Evolutionary conservation across 2,888 invertebrate species (phyloP), one percentile per base, ranked within the genome.

Genomic region (Tetragnatha montana): DNA sequence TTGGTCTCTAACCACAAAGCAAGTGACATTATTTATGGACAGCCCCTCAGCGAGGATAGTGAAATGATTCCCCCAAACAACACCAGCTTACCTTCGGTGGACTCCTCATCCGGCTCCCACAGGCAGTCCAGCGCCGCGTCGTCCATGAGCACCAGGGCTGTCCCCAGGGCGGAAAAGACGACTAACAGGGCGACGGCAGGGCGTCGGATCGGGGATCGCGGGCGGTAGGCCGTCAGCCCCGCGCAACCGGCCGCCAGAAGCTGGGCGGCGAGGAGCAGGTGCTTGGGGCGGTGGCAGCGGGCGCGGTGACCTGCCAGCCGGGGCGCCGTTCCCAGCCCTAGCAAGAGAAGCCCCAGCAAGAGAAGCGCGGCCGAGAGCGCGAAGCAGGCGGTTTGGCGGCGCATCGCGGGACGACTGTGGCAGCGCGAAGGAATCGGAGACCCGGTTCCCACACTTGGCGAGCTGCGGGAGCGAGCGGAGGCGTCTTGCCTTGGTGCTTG

Each of bases 341-440:
- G 0, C 22, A 81, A 85, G 1, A 86, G 12, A 21, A 89, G 71
- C 22, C 89, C 89, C 50, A 89, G 47, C 14, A 89, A 22, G 6
- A 89, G 47, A 8, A 89, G 68, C 60, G 86, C 81, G 8, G 86
- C 17, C 0, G 89, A 85, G 12, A 86, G 21, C 6, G 49, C 89
- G 35, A 89, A 73, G 47, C 89, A 89, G 19, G 78, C 76, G 68
- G 85, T 89, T 49, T 89, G 89, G 10, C 89, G 71, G 1, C 81
- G 69, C 35, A 35, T 35, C 35, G 35, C 35, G 35, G 35, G 12
- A 49, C 69, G 49, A 60, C 60, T 21, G 21, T 69, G 10, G 71
- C 80, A 17, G 22, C 21, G 80, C 3, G 71, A 73, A 80, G 10
- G 86, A 35, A 4, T 35, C 35, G 35, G 35, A 1, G 35, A 35